Evolutionary conservation across 2,797 vertebrate genomes (phyloP).

Genomic region (Pitangus sulphuratus): DNA sequence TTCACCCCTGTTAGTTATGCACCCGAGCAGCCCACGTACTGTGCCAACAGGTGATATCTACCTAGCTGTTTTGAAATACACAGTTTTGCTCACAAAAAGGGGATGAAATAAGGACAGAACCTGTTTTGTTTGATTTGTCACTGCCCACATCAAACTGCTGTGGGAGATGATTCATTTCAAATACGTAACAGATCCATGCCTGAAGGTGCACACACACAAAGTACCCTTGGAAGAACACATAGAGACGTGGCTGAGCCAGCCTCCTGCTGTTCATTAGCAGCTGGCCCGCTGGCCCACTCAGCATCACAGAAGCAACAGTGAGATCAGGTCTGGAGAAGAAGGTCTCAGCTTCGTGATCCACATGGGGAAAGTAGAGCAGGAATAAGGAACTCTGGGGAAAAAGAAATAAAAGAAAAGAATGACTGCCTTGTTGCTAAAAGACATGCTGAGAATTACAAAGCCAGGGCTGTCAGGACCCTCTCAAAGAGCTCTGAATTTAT

Average conservation of each 20-base stretch:
- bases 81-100: not conserved
- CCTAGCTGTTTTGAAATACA: not conserved
- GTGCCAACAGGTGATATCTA: not conserved
- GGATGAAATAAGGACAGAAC: not conserved
- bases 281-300: not conserved
- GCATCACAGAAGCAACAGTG: not conserved
- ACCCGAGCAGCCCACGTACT: not conserved
- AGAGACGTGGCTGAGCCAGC: not conserved
- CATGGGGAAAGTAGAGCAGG: not conserved
- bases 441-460: not conserved
- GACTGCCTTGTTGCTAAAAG: not conserved
- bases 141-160: not conserved
- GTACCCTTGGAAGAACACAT: not conserved
- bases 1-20: not conserved
- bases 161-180: not conserved
- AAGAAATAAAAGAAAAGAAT: not conserved
- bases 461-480: not conserved
- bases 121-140: not conserved
- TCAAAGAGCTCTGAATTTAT: not conserved
- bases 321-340: not conserved
- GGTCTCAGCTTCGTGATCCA: not conserved
- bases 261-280: not conserved
- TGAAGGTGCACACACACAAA: not conserved
- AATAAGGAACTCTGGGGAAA: not conserved
- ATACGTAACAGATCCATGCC: not conserved